Base-by-base conservation (phyloP, 2,113 vertebrate genomes). In the Apus apus region DNA sequence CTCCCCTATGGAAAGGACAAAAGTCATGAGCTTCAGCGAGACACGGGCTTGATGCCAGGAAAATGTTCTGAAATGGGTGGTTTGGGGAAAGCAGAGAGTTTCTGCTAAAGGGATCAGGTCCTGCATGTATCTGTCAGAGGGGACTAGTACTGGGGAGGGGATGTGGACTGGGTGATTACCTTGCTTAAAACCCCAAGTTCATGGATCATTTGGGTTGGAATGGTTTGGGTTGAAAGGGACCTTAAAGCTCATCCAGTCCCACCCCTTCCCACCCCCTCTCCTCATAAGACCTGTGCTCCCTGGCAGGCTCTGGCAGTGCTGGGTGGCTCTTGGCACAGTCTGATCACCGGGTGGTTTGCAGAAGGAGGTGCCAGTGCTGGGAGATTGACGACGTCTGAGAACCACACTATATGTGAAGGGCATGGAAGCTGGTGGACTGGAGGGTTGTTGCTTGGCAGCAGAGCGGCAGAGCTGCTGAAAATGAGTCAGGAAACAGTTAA, bases 21-120 rank as follows among this genome's bases (percentile, higher is more conserved):
- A 45, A 54, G 30, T 3, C 32, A 32, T 0, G 1, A 57, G 34
- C 36, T 78, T 21, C 5, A 16, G 5, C 4, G 46, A n/a, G 46
- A 5, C 3, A 5, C 2, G n/a, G 51, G 13, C 56, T 11, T 19
- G 53, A 2, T 0, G 1, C 17, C 2, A 8, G 66, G 51, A 9
- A 8, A 19, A 14, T 2, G 6, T 8, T 3, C 26, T 10, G 38
- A 27, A 21, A 10, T 0, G 5, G 36, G 6, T 3, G 20, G 27
- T 5, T 0, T 64, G 76, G 72, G 60, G 27, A 3, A 12, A 54
- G 34, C 1, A 9, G 8, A 6, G 54, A 8, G 30, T 8, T 6
- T 36, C 1, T 48, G 61, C 50, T 15, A 3, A 0, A 38, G 46
- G 26, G 9, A 32, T 23, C 11, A 34, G 27, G n/a, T 26, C 1